Base-by-base conservation (phyloP, 2,113 vertebrate genomes). In the Aspidoscelis tigris region DNA sequence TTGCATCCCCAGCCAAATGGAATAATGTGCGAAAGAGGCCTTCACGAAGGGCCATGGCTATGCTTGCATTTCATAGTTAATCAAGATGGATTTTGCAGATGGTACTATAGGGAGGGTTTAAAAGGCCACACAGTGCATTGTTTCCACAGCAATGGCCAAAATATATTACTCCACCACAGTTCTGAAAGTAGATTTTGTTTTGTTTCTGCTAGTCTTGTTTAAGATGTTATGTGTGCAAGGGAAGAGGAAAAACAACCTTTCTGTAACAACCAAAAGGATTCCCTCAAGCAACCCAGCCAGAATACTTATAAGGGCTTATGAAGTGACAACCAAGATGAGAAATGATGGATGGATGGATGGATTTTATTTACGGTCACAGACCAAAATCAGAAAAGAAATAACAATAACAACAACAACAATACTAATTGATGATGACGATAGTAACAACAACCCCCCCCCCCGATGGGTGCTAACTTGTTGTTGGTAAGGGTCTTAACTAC, bases 201-300 rank as follows among this genome's bases (percentile, higher is more conserved):
- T 72, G 12, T 87, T 86, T 77, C 5, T 0, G 5, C 2, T 5
- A 61, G 58, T 20, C 69, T 53, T 66, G 66, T 85, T 44, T 78
- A 84, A 16, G 78, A 43, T 72, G 41, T 77, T 33, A 68, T 18
- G 76, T 55, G 33, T 84, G 89, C 77, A 88, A 91, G 68, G 79
- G 76, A 89, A 68, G 61, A 81, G 82, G 72, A 55, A 8, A 53
- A 18, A 18, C 1, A 1, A 5, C 7, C 74, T 81, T 47, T 76
- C 41, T 21, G 69, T 82, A 84, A 69, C 86, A 83, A 2, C 41
- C 20, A 21, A 88, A 84, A 72, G 77, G 73, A 82, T 72, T 82
- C 82, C 88, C 81, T 87, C 87, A 91, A 73, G 76, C 89, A 89
- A 85, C 86, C 88, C 79, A 85, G 0, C 53, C 74, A 84, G 88